Conservation (phyloP, 1,140 invertebrate species). For the Papilio glaucus region DNA sequence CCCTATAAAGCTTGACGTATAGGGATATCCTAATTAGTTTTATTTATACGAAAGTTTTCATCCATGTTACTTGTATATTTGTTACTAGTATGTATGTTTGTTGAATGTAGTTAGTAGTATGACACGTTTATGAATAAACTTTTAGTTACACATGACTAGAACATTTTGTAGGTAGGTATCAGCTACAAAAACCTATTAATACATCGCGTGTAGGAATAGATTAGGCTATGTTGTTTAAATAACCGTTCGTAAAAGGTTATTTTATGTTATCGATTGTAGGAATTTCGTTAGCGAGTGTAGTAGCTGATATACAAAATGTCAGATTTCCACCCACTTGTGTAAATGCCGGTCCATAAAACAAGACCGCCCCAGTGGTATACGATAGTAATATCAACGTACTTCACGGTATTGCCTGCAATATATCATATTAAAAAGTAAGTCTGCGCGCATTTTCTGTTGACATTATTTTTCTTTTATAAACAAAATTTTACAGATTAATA, state of each 20-base stretch:
- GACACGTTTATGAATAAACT: too few species aligned
- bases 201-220: constrained; percentile 58
- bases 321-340: constrained; percentile 59
- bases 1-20: too few species aligned
- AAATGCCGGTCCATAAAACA: constrained; percentile 63
- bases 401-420: constrained; percentile 29
- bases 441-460: constrained; percentile 4
- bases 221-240: constrained; percentile 59
- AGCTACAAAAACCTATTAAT: constrained; percentile 40
- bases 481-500: not conserved
- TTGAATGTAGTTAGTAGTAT: too few species aligned
- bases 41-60: too few species aligned
- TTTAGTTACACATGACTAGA: too few species aligned
- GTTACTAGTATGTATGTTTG: too few species aligned
- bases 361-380: constrained; percentile 42
- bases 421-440: constrained; percentile 29
- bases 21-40: too few species aligned
- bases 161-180: constrained; percentile 10
- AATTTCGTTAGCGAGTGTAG: constrained; percentile 56
- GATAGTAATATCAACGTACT: constrained; percentile 41
- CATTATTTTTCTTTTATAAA: constrained; percentile 9
- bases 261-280: constrained; percentile 63
- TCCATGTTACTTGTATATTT: too few species aligned
- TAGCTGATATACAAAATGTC: constrained; percentile 62
- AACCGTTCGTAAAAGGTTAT: constrained; percentile 70